Evolutionary conservation across 2,113 vertebrate genomes (phyloP), one percentile per base, ranked within the genome.

Genomic region (Callaeas wilsoni): DNA sequence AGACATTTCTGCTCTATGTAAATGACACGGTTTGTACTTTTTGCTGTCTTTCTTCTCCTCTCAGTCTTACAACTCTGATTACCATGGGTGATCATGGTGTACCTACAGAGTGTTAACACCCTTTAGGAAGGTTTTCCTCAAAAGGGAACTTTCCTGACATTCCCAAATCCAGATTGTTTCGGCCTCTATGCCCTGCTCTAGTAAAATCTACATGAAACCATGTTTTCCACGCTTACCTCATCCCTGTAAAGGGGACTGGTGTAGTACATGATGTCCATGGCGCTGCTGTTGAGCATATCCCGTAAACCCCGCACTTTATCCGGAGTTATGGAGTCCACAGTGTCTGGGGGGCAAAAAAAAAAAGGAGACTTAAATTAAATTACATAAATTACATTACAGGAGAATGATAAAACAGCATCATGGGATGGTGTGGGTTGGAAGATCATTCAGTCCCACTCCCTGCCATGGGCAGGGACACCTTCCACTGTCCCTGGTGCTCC

Each of bases 221-320:
- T 0, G 8, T 20, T 75, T 35, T 6, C 2, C 87, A 79, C 30
- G 83, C 98, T 98, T 52, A 99, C 99, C 97, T 99, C 99, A 68
- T 99, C 99, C 87, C 99, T 98, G 93, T 99, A 99, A 18, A 99
- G 99, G 8, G 99, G 99, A 49, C 99, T 99, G 60, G 99, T 99
- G 62, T 99, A 99, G 96, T 99, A 99, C 99, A 99, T 99, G 97
- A 99, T 99, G 97, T 99, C 99, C 99, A 99, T 99, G 11, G 99
- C 99, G 18, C 99, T 99, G 98, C 99, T 99, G 98, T 99, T 99
- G 70, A 99, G 98, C 95, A 99, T 98, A 56, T 99, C 99, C 96
- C 99, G 97, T 47, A 99, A 97, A 29, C 99, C 99, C 85, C 99
- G 98, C n/a, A 99, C 99, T 96, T 99, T 99, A 93, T 99, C 99